Conservation (phyloP, 2,888 invertebrate genomes). For the Lysandra coridon region DNA sequence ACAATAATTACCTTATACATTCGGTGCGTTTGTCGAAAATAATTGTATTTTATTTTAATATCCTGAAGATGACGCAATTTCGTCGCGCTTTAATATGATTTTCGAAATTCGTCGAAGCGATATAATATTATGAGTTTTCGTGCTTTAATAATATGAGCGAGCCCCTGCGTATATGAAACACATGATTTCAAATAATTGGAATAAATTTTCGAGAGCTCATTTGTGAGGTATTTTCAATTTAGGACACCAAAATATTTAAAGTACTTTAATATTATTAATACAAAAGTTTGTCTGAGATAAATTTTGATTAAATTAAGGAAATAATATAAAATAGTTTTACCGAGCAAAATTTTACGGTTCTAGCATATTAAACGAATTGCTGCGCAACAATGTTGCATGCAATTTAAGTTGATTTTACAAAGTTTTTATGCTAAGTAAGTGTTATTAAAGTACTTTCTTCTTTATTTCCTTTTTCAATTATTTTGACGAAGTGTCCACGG, state of each 20-base stretch:
- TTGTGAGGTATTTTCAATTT: neutral
- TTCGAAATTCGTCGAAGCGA: neutral
- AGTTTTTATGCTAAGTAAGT: too few species aligned
- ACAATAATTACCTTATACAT: neutral
- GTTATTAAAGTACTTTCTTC: too few species aligned
- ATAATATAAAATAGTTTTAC: neutral
- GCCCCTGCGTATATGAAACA: neutral
- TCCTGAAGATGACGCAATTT: neutral
- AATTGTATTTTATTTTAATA: slow-evolving; percentile 4
- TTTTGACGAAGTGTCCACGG: neutral
- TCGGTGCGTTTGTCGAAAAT: neutral
- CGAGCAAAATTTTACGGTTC: neutral
- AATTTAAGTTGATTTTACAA: too few species aligned
- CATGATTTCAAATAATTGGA: neutral
- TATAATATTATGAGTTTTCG: neutral
- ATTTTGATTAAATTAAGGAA: neutral
- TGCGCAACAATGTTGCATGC: neutral
- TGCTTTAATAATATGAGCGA: neutral
- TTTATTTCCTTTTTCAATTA: neutral
- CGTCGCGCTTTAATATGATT: neutral
- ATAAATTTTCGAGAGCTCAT: neutral
- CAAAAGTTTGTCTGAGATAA: neutral
- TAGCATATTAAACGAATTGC: neutral
- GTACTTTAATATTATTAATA: too few species aligned
- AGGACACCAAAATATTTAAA: too few species aligned